phyloP scores from a whole-genome alignment of 2,888 invertebrate species.

The Synanthedon formicaeformis region DNA sequence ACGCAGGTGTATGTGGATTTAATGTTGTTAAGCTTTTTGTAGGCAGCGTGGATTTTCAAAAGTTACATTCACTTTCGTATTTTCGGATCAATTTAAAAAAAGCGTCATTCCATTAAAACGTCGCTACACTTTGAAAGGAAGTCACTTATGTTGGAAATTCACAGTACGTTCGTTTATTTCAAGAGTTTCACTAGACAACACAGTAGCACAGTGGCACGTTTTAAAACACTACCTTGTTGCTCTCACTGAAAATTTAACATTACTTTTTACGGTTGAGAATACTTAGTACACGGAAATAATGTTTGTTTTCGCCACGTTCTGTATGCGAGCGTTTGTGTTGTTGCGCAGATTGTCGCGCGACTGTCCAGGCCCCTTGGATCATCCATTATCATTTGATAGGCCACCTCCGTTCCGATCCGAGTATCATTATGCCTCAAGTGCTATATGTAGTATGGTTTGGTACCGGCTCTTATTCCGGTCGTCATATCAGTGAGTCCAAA shows the following conservation, averaged over 20 bases:
- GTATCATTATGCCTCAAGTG: conserved; percentile 30
- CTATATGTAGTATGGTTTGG: conserved; percentile 17
- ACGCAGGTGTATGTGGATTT: too few species aligned
- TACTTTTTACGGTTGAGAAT: conserved; percentile 34
- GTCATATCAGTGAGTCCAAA: conserved; percentile 13
- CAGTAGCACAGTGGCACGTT: neutral
- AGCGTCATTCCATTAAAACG: neutral
- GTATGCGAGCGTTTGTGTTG: neutral
- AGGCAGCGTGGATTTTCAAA: neutral
- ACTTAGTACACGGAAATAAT: conserved; percentile 15
- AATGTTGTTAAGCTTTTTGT: neutral
- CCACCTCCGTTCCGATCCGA: conserved; percentile 54
- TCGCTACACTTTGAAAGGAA: neutral
- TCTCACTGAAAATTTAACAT: conserved; percentile 14
- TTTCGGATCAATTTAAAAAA: neutral
- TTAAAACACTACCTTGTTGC: neutral
- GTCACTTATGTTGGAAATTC: neutral
- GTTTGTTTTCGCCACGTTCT: neutral
- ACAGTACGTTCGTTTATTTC: neutral
- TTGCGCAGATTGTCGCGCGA: conserved; percentile 43
- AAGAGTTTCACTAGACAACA: neutral
- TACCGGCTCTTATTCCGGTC: conserved; percentile 9
- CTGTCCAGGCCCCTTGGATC: conserved; percentile 50
- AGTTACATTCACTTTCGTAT: neutral
- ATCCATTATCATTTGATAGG: conserved; percentile 63